Conservation (phyloP, 2,113 vertebrate genomes). For the Ochotona princeps region DNA sequence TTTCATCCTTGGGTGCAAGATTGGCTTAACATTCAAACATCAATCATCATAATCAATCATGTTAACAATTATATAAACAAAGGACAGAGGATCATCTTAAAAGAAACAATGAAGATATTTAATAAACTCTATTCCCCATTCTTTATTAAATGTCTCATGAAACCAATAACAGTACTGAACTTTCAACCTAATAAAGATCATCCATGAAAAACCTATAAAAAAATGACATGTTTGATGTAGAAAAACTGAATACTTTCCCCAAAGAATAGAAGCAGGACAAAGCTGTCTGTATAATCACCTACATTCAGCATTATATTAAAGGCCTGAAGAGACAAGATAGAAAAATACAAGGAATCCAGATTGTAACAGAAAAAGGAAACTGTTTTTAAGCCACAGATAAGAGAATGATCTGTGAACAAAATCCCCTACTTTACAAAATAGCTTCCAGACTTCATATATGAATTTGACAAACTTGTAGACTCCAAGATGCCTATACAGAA, state of each 20-base stretch:
- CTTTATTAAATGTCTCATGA: not conserved
- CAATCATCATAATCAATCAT: not conserved
- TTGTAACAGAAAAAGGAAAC: not conserved
- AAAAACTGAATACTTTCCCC: not conserved
- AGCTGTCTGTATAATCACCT: not conserved
- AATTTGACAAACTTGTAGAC: not conserved
- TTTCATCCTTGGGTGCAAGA: not conserved
- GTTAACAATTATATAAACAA: not conserved
- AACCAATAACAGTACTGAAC: not conserved
- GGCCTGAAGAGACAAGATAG: not conserved
- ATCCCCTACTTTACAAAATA: not conserved
- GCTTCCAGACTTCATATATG: not conserved
- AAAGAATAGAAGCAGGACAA: not conserved
- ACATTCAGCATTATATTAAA: not conserved
- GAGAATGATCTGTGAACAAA: not conserved
- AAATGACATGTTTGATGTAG: not conserved
- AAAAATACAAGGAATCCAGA: not conserved
- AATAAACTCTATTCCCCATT: not conserved
- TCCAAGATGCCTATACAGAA: not conserved
- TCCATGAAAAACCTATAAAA: not conserved
- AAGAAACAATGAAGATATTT: not conserved
- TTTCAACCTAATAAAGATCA: not conserved
- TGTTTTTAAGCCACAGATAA: not conserved
- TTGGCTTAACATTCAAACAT: not conserved
- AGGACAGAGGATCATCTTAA: not conserved